Base-by-base conservation (phyloP, 2,888 invertebrate species). In the Meghimatium bilineatum region DNA sequence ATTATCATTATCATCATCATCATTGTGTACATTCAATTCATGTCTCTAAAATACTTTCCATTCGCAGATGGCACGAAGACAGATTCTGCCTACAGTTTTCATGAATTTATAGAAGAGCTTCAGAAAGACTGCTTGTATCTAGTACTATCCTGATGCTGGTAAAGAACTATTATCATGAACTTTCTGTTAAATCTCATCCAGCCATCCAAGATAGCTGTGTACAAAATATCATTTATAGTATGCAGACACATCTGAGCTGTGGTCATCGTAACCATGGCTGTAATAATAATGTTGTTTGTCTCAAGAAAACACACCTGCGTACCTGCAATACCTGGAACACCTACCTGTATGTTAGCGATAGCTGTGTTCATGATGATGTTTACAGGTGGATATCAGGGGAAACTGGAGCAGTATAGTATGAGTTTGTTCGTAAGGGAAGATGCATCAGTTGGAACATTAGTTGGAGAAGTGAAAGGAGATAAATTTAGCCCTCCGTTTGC, bases 341-440 rank as follows among this genome's bases (percentile, higher is more conserved):
- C 60, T n/a, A 23, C 26, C 10, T 60, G 56, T 23, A 34, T 56
- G 14, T 44, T 76, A 26, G 23, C 52, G 6, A 34, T 82, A 29
- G 23, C n/a, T 38, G 26, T 66, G 38, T 29, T 80, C n/a, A 26
- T 72, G 10, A 26, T 20, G 8, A 12, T 44, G 32, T 52, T 36
- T 29, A 49, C 56, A 52, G 71, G 36, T 2, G 71, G 49, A 23
- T 63, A 79, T 8, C 74, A 36, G 10, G 97, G 98, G 3, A 49
- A 80, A 20, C 69, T 80, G 38, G 97, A 98, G 94, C 97, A 97
- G 94, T 97, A 97, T 91, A 89, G 97, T 94, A 99, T 99, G 95
- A 98, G 98, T 94, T 96, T 97, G 85, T 96, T 97, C 77, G 96
- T 99, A 74, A 95, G 96, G 14, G 99, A 99, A 95, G 97, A 97